Evolutionary conservation across 2,113 vertebrate species (phyloP), one percentile per base, ranked within the genome.

Genomic region (Alosa alosa): DNA sequence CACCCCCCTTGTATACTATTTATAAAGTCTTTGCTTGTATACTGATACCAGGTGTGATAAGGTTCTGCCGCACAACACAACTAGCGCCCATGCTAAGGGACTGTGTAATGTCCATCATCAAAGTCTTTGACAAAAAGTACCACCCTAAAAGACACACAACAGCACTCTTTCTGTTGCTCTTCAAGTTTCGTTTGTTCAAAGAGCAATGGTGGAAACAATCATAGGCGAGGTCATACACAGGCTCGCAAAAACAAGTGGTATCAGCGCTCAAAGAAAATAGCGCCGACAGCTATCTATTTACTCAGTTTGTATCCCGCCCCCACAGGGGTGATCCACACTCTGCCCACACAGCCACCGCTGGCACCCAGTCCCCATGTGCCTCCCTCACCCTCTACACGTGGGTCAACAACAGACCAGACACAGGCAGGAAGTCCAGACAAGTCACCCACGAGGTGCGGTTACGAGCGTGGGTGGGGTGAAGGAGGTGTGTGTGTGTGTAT

Each of bases 191-290:
- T 39, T 15, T 39, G 72, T 78, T 78, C 72, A 78, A 78, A 78
- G 72, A 17, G 36, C 5, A 10, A 39, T 13, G 36, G 72, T 78
- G 72, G 72, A 78, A 78, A 78, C 72, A 78, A 78, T 78, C 31
- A 39, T 78, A 78, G 72, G 72, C 36, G 72, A 39, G 72, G 72
- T 78, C 4, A 11, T 78, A 78, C 72, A 41, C 64, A 72, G 64
- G n/a, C 64, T 72, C 6, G 25, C 64, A 31, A 72, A 78, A 78
- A 78, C 25, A 36, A 72, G 13, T 78, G 36, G 25, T 39, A 78
- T 78, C 72, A 39, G 72, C 9, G 72, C 72, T 78, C 36, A 78
- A 78, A 78, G 72, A 78, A 78, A 78, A 78, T 78, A 78, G 72
- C 31, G 9, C 9, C 31, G 25, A 39, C 72, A 39, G 72, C 39